Percentiles rank a stretch among this genome's conserved stretches.
Conservation (phyloP, 2,797 vertebrate species). For the Urocyon cinereoargenteus region DNA sequence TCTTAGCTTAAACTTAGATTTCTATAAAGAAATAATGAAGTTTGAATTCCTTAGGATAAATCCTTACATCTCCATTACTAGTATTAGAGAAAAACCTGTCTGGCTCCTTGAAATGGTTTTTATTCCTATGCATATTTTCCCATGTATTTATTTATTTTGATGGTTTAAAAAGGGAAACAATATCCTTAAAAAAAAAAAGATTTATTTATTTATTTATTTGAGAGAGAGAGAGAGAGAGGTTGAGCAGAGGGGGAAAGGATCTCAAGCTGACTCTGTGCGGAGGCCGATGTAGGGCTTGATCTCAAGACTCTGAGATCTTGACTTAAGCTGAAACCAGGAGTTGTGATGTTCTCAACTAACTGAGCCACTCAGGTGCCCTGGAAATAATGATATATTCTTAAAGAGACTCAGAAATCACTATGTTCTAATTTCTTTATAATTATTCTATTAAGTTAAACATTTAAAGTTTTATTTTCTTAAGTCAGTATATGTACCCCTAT, state of each 20-base stretch:
- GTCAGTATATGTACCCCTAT: neutral
- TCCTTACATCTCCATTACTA: neutral
- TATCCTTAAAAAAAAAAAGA: neutral
- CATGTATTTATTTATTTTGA: neutral
- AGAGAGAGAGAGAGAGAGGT: neutral
- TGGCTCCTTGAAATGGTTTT: neutral
- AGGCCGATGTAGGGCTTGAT: neutral
- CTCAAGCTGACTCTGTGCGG: neutral
- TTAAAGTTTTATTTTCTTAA: constrained; percentile 7
- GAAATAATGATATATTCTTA: neutral
- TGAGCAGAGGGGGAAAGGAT: neutral
- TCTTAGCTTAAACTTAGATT: constrained; percentile 17
- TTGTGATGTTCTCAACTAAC: neutral
- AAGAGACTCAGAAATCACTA: neutral
- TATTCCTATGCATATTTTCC: neutral
- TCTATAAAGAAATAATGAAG: neutral
- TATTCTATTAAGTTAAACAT: neutral
- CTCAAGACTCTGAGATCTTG: neutral
- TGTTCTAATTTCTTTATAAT: neutral
- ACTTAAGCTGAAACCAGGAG: neutral
- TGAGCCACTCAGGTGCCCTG: neutral
- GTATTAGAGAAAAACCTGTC: neutral
- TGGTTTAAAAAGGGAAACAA: neutral
- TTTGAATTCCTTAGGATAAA: neutral
- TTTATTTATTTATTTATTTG: neutral